Percentiles rank a stretch among this genome's conserved stretches.
Conservation (phyloP, 2,888 invertebrate genomes). For the Chelonus formosanus region DNA sequence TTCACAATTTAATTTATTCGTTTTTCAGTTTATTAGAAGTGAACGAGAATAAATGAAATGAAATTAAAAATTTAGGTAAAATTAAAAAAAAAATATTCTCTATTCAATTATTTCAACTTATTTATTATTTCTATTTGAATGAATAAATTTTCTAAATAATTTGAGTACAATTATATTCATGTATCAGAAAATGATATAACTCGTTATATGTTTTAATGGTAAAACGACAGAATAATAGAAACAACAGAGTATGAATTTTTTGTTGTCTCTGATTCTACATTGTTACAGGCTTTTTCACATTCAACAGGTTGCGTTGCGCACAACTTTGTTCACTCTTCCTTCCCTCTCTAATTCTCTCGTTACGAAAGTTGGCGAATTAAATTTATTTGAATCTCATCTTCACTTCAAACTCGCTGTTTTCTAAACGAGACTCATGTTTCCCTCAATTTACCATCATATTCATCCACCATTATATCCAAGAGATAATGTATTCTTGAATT, state of each 20-base stretch:
- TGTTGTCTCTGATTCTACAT: constrained; percentile 20
- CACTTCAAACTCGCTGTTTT: neutral
- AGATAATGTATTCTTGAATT: neutral
- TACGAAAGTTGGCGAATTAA: constrained; percentile 34
- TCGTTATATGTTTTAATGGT: neutral
- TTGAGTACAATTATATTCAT: no score
- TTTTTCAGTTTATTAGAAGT: no score
- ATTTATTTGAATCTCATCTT: constrained; percentile 37
- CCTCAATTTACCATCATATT: constrained; percentile 5
- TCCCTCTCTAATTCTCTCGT: constrained; percentile 14
- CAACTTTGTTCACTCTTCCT: constrained; percentile 27
- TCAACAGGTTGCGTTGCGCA: constrained; percentile 40
- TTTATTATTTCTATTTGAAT: no score
- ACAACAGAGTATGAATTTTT: constrained; percentile 3
- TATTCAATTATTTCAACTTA: no score
- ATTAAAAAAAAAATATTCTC: no score
- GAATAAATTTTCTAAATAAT: no score
- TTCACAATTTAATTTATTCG: no score
- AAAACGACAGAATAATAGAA: constrained; percentile 4
- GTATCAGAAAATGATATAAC: neutral
- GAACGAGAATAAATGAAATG: no score
- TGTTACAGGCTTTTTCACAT: constrained; percentile 37
- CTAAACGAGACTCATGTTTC: neutral
- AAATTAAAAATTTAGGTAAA: no score
- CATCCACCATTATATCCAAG: neutral